These are phyloP conservation scores for Palythoa grandiflora DNA, from an alignment of 92 coral and sea anemone species.

Conservation along the genomic window DNA sequence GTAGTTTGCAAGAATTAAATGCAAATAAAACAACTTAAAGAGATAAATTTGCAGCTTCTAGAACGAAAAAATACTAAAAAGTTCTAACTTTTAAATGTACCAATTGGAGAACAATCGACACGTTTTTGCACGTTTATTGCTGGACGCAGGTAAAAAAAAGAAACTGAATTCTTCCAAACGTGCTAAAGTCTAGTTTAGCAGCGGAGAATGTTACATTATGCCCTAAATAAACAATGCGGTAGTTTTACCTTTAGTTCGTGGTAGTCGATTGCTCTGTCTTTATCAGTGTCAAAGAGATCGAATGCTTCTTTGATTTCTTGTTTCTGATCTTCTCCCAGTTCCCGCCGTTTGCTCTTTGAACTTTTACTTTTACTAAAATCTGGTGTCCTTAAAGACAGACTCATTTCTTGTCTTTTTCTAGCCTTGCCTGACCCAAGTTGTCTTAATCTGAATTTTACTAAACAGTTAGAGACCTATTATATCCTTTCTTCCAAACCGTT, in stretches of 20 bases:
- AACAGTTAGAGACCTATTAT: constrained; percentile 2
- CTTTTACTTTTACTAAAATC: constrained; percentile 94
- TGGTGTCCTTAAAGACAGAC: constrained; percentile 93
- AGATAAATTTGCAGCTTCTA: background rate
- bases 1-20: background rate
- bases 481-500: background rate
- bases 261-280: constrained; percentile 96
- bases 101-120: background rate
- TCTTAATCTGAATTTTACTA: background rate
- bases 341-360: constrained; percentile 88
- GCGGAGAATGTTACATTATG: background rate
- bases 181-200: background rate
- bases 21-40: background rate
- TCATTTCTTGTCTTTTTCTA: constrained; percentile 63
- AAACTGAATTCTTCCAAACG: no score
- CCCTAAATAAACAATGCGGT: background rate
- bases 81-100: background rate
- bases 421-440: background rate
- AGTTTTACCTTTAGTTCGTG: constrained; percentile 90
- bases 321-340: constrained; percentile 96
- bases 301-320: constrained; percentile 99
- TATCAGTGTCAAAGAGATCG: constrained; percentile 96
- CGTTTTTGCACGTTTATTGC: background rate
- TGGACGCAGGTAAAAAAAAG: no score
- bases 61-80: background rate